Evolutionary conservation across 2,888 invertebrate genomes (phyloP), one percentile per base, ranked within the genome.

Genomic region (Axea sp.): DNA sequence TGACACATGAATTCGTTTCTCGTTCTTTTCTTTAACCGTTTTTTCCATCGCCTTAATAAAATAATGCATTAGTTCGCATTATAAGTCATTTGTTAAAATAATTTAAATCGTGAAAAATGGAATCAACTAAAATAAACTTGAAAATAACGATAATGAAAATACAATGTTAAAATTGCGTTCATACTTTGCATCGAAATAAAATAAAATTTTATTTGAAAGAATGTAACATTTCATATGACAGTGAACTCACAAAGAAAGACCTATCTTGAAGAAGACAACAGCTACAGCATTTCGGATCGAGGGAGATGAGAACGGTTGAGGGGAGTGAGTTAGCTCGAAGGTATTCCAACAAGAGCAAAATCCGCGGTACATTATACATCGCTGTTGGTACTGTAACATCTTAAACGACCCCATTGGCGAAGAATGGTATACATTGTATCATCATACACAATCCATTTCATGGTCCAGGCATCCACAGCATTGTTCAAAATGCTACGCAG

Each of bases 311-410:
- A 67, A 71, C 64, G 60, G 28, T 9, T 35, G 73, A 47, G 33
- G 41, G 73, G 73, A 76, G 64, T 35, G 69, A 39, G 55, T 71
- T 53, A 77, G 73, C 77, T 75, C 76, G 74, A 77, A 78, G 82
- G 81, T 75, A 83, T 82, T 79, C 81, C 82, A 82, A 81, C 77
- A 79, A 81, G 80, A 81, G 75, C 77, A 82, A 81, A 79, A 81
- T 80, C 57, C 67, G 53, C 33, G 77, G 71, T 73, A 76, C 73
- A 71, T 59, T 74, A 71, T 69, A 51, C 41, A 35, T 64, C 62
- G 77, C 75, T 77, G 78, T 79, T 80, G 80, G 78, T 81, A 78
- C 77, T 77, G 78, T 79, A 80, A 79, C 76, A 72, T 80, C 81
- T 81, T 81, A 78, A 80, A 80, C 72, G 77, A 76, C 75, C 57